A percentile compares a stretch with the other conserved stretches of the same genome.
These are phyloP conservation scores for Venusia cambrica DNA, from an alignment of 2,888 invertebrate genomes.

Conservation along the genomic window DNA sequence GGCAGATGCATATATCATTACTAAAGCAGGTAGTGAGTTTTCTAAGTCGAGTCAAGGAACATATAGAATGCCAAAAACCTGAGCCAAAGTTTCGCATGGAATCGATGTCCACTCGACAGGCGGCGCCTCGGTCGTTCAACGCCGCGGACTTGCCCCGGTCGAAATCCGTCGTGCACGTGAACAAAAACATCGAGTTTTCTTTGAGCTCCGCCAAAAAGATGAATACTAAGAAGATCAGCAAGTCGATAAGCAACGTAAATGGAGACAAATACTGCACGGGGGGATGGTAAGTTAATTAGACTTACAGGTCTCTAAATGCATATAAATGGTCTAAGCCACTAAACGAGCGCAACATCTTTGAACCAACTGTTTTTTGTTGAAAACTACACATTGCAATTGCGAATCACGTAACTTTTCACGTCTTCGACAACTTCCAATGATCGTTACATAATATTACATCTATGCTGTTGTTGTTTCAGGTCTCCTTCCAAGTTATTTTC, in stretches of 20 bases:
- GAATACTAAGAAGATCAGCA: conserved; percentile 64
- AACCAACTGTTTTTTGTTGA: too few species aligned
- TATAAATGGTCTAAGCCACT: conserved; percentile 1
- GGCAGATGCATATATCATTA: conserved; percentile 87
- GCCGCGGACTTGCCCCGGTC: conserved; percentile 63
- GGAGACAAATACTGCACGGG: conserved; percentile 57
- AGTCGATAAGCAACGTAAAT: conserved; percentile 70
- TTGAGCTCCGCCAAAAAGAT: conserved; percentile 55
- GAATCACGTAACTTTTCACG: too few species aligned
- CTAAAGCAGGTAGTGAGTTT: conserved; percentile 86
- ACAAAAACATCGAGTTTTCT: conserved; percentile 57
- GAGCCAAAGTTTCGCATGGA: conserved; percentile 41
- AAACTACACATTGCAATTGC: too few species aligned
- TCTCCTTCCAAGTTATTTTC: conserved; percentile 59
- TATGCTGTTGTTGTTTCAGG: too few species aligned
- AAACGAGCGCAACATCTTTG: too few species aligned
- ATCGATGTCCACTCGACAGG: conserved; percentile 32
- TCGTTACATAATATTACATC: too few species aligned
- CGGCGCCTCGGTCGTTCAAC: conserved; percentile 44
- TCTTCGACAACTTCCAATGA: too few species aligned
- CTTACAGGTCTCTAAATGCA: too few species aligned
- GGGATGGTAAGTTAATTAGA: conserved; percentile 49
- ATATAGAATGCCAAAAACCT: conserved; percentile 72
- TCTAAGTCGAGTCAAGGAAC: conserved; percentile 84
- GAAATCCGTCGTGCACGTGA: conserved; percentile 64